Conservation (phyloP, 2,797 vertebrate species). For the Sphenopsis melanotis region DNA sequence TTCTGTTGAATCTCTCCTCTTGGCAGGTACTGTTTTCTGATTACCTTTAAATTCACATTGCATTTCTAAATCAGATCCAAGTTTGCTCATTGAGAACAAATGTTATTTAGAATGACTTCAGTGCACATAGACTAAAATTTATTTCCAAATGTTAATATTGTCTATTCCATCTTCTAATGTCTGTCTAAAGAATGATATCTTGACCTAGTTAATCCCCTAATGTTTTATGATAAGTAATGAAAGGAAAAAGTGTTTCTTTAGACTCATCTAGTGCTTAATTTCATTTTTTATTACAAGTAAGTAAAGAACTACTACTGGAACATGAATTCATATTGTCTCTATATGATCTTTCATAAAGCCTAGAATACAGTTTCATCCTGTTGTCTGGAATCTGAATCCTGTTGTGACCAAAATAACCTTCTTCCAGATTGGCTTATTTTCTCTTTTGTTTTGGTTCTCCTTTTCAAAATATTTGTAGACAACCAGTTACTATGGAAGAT, state of each 20-base stretch:
- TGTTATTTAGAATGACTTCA: background rate
- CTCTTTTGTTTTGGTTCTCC: background rate
- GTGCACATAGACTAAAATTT: background rate
- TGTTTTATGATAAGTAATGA: background rate
- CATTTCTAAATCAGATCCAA: background rate
- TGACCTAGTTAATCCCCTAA: background rate
- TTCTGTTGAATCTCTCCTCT: background rate
- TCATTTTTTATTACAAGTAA: background rate
- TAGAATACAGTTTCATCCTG: background rate
- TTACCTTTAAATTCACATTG: background rate
- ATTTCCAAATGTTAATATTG: background rate
- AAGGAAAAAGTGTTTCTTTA: background rate
- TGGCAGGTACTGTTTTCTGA: background rate
- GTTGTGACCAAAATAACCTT: background rate
- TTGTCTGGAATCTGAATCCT: background rate
- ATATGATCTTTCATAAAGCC: background rate
- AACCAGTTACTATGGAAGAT: background rate
- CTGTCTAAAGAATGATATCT: background rate
- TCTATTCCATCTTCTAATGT: background rate
- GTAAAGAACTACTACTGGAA: background rate
- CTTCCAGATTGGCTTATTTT: background rate
- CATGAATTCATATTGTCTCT: background rate
- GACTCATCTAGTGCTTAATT: background rate
- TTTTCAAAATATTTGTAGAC: background rate
- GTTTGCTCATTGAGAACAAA: background rate